Base-by-base conservation (phyloP, 1,140 invertebrate species). In the Drusus annulatus region DNA sequence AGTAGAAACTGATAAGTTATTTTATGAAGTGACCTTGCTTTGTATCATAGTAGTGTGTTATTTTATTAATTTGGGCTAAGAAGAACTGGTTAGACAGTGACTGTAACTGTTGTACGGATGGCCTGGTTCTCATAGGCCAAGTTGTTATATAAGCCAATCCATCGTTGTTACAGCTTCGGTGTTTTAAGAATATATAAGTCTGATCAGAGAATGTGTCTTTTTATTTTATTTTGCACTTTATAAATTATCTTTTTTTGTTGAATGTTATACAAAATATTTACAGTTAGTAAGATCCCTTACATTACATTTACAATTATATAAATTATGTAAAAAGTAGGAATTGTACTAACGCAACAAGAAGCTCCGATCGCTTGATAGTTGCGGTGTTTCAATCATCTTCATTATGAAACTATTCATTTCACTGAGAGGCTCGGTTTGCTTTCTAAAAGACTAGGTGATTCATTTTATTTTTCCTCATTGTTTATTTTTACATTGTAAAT, bases 11-110 rank as follows among this genome's bases (percentile, higher is more conserved):
- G 65, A 79, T 82, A 79, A 79, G 81, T 82, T 82, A 82, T 82
- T 82, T 82, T 82, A 80, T 80, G 77, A 82, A 82, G 81, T 82
- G 81, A 82, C 81, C 81, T 82, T 82, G 81, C 81, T 82, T 80
- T 82, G 81, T 83, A 83, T 80, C 68, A 80, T 80, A 82, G 79
- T 79, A 83, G 79, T 80, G 78, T 80, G 81, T 83, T 80, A 73
- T 83, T 80, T 78, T 78, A 74, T 82, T 78, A 74, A 78, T 78
- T 82, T 73, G 73, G 65, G 73, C 77, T 51, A 54, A 77, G 51
- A 74, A 76, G 74, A 76, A 7, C 36, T 13, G 36, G 78, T 63
- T 54, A 74, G 56, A 71, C 71, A 73, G 78, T 69, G 60, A 21
- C 52, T 19, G 76, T 21, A 45, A 31, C 36, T 45, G 36, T 45